Evolutionary conservation across 1,140 invertebrate genomes (phyloP), one percentile per base, ranked within the genome.

Genomic region (Bathynomus jamesi): DNA sequence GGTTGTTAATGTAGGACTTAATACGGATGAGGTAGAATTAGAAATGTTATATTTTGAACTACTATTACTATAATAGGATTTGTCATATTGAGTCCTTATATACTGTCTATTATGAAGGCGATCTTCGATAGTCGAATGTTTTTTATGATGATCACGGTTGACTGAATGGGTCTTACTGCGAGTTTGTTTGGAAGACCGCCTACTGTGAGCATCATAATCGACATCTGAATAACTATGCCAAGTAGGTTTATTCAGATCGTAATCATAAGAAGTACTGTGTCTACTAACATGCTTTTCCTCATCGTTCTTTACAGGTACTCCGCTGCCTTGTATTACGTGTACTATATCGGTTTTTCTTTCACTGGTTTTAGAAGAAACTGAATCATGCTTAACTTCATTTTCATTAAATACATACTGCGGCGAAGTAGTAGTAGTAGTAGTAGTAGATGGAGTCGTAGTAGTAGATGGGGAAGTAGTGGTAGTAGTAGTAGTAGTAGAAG

Each of bases 401-500:
- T 24, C 17, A 17, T 67, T 0, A 21, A 40, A 46, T 17, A 24
- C 2, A 28, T 3, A 21, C 24, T 27, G 66, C 17, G 10, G 21
- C 7, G 13, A 40, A 31, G 69, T 4, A 28, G 17, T 65, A 7
- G 62, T 40, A 27, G 69, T 11, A 3, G 40, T 53, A 28, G 21
- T 46, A 28, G 3, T 65, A n/a, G 63, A 28, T 5, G 27, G 7
- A 28, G 27, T 13, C 29, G 46, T 27, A 53, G 46, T 68, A 27
- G 46, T 53, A 11, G 27, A 27, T 68, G 31, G 25, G 25, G 32
- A 30, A 13, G 65, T 62, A 30, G 65, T 27, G 11, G 69, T 24
- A 17, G 60, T 27, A 64, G 73, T 32, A 27, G 65, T 62, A 27
- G 74, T 40, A n/a, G 61, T 46, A 28, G 60, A 21, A 31, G 65